Percentiles rank a stretch among this genome's conserved stretches.
Evolutionary conservation across 2,113 vertebrate genomes (phyloP).

Genomic region (Carassius carassius): DNA sequence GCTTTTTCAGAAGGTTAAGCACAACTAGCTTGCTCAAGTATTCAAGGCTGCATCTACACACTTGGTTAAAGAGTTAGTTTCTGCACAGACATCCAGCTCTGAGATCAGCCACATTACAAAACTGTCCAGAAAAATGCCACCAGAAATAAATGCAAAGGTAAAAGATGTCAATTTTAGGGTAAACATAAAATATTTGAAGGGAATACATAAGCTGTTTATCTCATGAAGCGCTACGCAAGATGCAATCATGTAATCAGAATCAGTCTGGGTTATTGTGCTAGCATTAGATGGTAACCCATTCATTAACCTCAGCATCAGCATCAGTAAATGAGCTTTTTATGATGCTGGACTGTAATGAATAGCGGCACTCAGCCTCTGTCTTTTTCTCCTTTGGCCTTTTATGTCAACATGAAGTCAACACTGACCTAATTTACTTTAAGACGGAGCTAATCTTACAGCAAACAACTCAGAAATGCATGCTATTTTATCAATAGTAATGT

Average conservation of each 20-base stretch:
- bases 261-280: too few relatives aligned
- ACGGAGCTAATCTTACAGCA: not conserved
- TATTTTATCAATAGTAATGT: not conserved
- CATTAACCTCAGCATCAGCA: not conserved
- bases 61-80: not conserved
- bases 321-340: not conserved
- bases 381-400: not conserved
- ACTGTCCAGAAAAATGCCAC: not conserved
- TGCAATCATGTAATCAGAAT: not conserved
- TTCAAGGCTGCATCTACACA: not conserved
- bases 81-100: not conserved
- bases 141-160: not conserved
- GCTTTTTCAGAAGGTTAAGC: not conserved
- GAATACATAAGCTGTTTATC: not conserved
- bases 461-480: not conserved
- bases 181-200: not conserved
- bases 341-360: not conserved
- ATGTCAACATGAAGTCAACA: slow-evolving; percentile 15
- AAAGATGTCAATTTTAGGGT: not conserved
- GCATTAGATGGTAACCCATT: not conserved
- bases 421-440: not conserved
- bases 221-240: not conserved
- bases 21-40: not conserved
- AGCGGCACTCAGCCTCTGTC: not conserved
- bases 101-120: not conserved